These are phyloP conservation scores for Eulemur rubriventer DNA, from an alignment of 2,797 vertebrate species.

Conservation along the genomic window DNA sequence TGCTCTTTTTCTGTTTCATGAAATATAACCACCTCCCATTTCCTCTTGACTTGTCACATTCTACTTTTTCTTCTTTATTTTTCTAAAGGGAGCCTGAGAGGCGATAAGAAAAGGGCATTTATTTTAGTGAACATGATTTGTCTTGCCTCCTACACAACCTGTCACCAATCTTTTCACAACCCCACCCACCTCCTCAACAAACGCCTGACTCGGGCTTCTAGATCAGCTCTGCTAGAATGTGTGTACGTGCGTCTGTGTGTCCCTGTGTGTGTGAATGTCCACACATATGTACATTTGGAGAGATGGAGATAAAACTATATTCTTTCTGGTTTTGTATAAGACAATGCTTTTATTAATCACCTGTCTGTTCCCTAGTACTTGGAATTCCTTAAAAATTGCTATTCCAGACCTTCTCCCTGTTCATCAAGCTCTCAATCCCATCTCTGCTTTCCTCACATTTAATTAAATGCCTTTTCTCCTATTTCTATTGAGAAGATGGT, in stretches of 20 bases:
- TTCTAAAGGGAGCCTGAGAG: not conserved
- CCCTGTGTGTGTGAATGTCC: not conserved
- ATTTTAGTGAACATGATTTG: not conserved
- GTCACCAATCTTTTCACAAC: not conserved
- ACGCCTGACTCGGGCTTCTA: not conserved
- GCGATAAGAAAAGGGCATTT: not conserved
- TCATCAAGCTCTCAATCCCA: not conserved
- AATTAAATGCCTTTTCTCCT: conserved; percentile 17
- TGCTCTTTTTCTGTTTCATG: not conserved
- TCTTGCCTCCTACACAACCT: not conserved
- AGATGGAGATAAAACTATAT: not conserved
- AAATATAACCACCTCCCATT: not conserved
- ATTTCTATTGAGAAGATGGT: not conserved
- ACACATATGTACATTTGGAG: not conserved
- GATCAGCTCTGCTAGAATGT: not conserved
- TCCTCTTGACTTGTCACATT: conserved; percentile 6
- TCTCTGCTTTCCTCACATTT: not conserved
- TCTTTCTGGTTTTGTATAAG: not conserved
- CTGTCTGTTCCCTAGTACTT: not conserved
- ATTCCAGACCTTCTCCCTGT: not conserved
- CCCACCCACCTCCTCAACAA: not conserved
- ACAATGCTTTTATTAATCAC: not conserved
- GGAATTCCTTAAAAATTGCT: not conserved
- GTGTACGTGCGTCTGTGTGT: no score
- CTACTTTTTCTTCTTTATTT: not conserved